phyloP scores from a whole-genome alignment of 2,797 vertebrate species.

The Alauda arvensis region DNA sequence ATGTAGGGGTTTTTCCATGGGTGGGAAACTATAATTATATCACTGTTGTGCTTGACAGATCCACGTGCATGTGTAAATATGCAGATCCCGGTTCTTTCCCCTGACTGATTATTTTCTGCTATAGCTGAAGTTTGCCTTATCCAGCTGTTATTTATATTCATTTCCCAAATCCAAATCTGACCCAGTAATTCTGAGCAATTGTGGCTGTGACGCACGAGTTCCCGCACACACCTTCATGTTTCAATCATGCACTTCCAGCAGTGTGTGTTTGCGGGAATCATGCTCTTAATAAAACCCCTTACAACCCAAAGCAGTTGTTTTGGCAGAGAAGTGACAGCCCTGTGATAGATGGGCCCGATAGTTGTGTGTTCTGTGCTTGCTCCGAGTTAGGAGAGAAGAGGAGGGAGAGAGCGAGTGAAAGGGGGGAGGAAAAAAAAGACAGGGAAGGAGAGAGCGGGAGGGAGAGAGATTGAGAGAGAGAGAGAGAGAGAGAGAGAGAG shows the following conservation, averaged over 20 bases:
- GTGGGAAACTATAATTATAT: not conserved
- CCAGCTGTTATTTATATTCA: constrained; percentile 69
- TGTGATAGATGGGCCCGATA: constrained; percentile 66
- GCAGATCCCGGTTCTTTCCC: not conserved
- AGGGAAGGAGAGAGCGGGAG: constrained; percentile 59
- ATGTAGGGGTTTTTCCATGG: rapidly evolving
- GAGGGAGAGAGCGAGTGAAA: constrained; percentile 47
- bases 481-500: not conserved
- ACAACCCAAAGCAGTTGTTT: constrained; percentile 57
- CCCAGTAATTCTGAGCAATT: constrained; percentile 58
- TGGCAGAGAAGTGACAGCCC: constrained; percentile 50
- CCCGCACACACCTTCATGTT: constrained; percentile 52
- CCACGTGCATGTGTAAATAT: not conserved
- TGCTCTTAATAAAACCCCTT: constrained; percentile 60
- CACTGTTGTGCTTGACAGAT: not conserved
- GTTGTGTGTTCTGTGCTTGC: constrained; percentile 61
- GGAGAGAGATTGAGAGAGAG: constrained; percentile 28
- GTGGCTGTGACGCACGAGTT: constrained; percentile 61
- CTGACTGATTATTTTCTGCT: constrained; percentile 12
- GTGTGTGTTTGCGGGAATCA: constrained; percentile 46
- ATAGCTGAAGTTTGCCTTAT: constrained; percentile 31
- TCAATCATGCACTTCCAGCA: constrained; percentile 46
- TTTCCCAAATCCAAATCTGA: constrained; percentile 45
- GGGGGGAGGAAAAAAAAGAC: constrained; percentile 25
- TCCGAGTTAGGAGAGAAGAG: constrained; percentile 61